Percentiles rank a stretch among this genome's conserved stretches.
phyloP scores from a whole-genome alignment of 2,888 invertebrate species.

The Eupithecia insigniata region DNA sequence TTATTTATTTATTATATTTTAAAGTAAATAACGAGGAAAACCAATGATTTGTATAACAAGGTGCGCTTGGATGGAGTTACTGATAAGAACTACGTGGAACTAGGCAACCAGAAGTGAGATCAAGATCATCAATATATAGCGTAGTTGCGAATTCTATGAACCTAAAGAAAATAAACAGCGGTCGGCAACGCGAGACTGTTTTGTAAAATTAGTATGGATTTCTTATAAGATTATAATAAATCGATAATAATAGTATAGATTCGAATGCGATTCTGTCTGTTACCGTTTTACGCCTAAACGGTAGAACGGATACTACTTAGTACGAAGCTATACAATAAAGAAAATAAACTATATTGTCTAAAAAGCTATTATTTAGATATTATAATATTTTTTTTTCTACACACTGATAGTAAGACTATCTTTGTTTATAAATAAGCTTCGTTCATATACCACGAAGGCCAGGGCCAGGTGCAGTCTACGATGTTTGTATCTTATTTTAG shows the following conservation, averaged over 20 bases:
- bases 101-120: conserved; percentile 20
- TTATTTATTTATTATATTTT: neutral
- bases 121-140: conserved; percentile 19
- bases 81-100: conserved; percentile 24
- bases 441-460: neutral
- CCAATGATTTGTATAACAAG: neutral
- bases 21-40: conserved; percentile 9
- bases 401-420: conserved; percentile 1
- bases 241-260: no score
- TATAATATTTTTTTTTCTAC: neutral
- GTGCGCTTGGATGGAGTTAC: conserved; percentile 15
- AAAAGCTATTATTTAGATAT: no score
- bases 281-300: no score
- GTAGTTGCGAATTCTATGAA: no score
- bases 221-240: no score
- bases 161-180: no score
- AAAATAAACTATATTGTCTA: no score
- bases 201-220: no score
- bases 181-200: no score
- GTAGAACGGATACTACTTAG: no score
- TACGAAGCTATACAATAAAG: no score
- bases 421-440: neutral
- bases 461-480: neutral
- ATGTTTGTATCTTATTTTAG: neutral
- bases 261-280: no score